Conservation (phyloP, 1,140 invertebrate genomes). For the Cydia amplana region DNA sequence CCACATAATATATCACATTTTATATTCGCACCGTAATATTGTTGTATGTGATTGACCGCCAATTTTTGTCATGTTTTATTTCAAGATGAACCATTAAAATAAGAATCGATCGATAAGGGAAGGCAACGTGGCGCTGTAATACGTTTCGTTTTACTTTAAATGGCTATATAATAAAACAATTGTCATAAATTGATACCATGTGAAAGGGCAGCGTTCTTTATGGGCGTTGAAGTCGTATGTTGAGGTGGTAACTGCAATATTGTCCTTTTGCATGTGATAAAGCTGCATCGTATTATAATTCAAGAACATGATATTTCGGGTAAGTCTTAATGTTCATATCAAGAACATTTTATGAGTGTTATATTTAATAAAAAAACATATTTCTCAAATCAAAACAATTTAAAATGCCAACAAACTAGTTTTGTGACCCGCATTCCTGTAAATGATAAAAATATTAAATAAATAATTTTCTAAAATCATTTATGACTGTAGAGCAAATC, state of each 20-base stretch:
- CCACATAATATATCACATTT: too few species aligned
- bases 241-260: neutral
- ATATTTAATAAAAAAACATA: neutral
- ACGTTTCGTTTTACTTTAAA: slow-evolving; percentile 1
- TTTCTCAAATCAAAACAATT: too few species aligned
- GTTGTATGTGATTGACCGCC: too few species aligned
- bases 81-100: neutral
- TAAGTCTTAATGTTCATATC: neutral
- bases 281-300: neutral
- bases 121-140: neutral
- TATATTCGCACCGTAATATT: too few species aligned
- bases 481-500: too few species aligned
- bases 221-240: neutral
- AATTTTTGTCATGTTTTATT: slow-evolving; percentile 32
- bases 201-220: slow-evolving; percentile 9
- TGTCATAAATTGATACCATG: slow-evolving; percentile 4
- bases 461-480: too few species aligned
- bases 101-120: neutral
- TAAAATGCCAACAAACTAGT: too few species aligned
- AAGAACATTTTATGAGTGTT: neutral
- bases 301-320: neutral
- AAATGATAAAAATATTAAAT: too few species aligned
- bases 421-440: too few species aligned
- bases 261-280: neutral
- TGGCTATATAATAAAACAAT: slow-evolving; percentile 14